These are phyloP conservation scores for Erannis defoliaria DNA, from an alignment of 2,888 invertebrate species.

Conservation along the genomic window DNA sequence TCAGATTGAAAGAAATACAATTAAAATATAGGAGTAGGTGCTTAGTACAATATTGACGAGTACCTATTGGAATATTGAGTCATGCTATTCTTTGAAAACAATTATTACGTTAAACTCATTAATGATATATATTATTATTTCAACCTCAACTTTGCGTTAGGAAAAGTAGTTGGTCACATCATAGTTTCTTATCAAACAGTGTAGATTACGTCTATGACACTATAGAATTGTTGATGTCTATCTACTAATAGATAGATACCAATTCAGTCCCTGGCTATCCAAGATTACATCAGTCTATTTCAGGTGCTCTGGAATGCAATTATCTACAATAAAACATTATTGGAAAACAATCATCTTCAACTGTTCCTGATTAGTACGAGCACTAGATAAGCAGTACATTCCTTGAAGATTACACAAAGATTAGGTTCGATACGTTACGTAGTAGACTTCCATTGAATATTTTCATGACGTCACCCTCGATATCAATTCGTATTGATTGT, in stretches of 20 bases:
- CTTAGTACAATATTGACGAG: too few species aligned
- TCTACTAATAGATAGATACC: background rate
- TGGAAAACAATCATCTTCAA: slow-evolving; percentile 47
- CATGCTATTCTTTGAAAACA: slow-evolving; percentile 4
- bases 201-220: too few species aligned
- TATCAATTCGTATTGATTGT: slow-evolving; percentile 27
- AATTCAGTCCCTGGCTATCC: slow-evolving; percentile 11
- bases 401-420: slow-evolving; percentile 65
- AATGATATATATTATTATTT: background rate
- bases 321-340: slow-evolving; percentile 40
- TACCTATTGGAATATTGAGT: background rate
- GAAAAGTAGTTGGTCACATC: too few species aligned
- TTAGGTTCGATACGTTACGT: slow-evolving; percentile 51
- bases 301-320: slow-evolving; percentile 54
- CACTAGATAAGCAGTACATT: slow-evolving; percentile 68
- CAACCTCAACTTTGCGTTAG: too few species aligned
- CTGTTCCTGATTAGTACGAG: slow-evolving; percentile 48
- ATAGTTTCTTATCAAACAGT: too few species aligned
- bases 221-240: background rate
- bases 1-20: too few species aligned
- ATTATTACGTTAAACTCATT: background rate
- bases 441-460: slow-evolving; percentile 43
- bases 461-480: slow-evolving; percentile 42
- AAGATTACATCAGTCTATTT: slow-evolving; percentile 18
- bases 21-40: too few species aligned